A percentile compares a stretch with the other conserved stretches of the same genome.
Evolutionary conservation across 2,888 invertebrate genomes (phyloP).

Genomic region (Orthosia gothica): DNA sequence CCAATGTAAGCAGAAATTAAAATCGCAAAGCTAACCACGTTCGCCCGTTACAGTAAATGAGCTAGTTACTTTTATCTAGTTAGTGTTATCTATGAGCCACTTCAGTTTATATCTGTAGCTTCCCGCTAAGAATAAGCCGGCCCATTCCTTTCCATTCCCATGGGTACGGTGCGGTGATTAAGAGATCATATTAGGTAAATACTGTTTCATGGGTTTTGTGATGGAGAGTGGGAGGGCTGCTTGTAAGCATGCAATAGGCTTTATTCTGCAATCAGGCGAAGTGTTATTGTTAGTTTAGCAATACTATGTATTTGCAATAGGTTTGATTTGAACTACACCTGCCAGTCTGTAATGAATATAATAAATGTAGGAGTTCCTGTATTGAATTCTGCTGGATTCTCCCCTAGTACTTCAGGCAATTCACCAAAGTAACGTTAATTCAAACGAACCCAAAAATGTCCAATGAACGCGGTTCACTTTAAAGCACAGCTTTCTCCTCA

Average conservation of each 20-base stretch:
- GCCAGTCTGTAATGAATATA: background rate
- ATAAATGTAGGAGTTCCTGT: background rate
- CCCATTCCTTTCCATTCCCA: slow-evolving; percentile 14
- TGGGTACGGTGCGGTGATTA: slow-evolving; percentile 11
- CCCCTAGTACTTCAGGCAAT: background rate
- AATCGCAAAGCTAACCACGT: slow-evolving; percentile 65
- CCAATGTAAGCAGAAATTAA: slow-evolving; percentile 68
- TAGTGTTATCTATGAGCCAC: slow-evolving; percentile 55
- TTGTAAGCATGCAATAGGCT: background rate
- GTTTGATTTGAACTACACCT: background rate
- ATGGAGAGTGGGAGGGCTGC: background rate
- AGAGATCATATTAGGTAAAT: slow-evolving; percentile 33
- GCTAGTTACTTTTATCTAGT: slow-evolving; percentile 62
- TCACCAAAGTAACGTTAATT: background rate
- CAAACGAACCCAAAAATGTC: background rate
- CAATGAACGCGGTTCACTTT: background rate
- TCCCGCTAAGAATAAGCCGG: slow-evolving; percentile 40
- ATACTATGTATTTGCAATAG: background rate
- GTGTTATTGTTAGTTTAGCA: background rate
- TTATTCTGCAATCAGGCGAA: background rate
- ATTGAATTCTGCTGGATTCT: background rate
- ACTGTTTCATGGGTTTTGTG: background rate
- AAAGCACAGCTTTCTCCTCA: background rate
- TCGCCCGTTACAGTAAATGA: slow-evolving; percentile 56
- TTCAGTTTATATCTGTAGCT: slow-evolving; percentile 51